These are phyloP conservation scores for Poeciliopsis paucimaculata DNA, from an alignment of 2,797 vertebrate genomes.

Conservation along the genomic window DNA sequence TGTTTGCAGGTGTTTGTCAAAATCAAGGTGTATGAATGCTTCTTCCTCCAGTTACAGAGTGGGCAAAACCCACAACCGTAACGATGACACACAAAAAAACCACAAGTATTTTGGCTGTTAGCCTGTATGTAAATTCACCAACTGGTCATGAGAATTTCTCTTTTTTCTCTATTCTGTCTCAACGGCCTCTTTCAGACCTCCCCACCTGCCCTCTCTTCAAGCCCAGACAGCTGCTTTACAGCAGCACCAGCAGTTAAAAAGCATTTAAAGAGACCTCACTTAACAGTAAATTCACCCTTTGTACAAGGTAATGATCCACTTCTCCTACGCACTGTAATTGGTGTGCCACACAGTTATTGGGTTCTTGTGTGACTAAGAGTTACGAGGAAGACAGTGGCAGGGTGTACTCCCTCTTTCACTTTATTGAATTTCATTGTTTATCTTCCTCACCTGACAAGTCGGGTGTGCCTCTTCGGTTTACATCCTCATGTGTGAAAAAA, in stretches of 20 bases:
- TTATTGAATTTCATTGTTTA: constrained; percentile 12
- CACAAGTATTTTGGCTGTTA: constrained; percentile 47
- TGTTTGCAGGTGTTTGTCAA: constrained; percentile 32
- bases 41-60: constrained; percentile 40
- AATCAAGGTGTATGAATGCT: constrained; percentile 23
- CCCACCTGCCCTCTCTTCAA: constrained; percentile 57
- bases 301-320: constrained; percentile 55
- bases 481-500: constrained; percentile 21
- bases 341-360: constrained; percentile 33
- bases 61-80: constrained; percentile 30
- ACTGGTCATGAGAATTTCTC: constrained; percentile 36
- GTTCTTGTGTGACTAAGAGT: constrained; percentile 22
- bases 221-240: constrained; percentile 46
- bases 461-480: constrained; percentile 28
- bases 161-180: constrained; percentile 26
- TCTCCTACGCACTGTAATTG: constrained; percentile 47
- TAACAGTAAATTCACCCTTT: constrained; percentile 64
- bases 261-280: constrained; percentile 62
- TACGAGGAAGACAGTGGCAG: neutral
- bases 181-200: constrained; percentile 52
- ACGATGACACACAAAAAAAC: constrained; percentile 28
- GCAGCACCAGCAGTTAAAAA: constrained; percentile 52
- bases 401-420: constrained; percentile 22
- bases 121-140: constrained; percentile 58
- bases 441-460: constrained; percentile 18